phyloP scores from a whole-genome alignment of 2,113 vertebrate genomes.

The Puma concolor region DNA sequence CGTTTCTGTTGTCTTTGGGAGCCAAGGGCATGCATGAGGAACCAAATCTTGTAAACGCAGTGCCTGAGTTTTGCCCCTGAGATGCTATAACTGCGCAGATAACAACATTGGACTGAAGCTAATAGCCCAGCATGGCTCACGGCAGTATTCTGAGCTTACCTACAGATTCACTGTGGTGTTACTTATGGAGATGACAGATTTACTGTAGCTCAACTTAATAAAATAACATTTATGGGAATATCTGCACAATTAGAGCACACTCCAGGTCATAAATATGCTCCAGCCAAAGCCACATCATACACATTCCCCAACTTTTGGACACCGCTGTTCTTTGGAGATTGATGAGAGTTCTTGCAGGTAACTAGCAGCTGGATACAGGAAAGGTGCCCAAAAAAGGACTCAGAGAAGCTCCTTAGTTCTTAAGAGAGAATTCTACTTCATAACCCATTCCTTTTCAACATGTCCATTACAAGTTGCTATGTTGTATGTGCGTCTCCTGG shows the following conservation, averaged over 20 bases:
- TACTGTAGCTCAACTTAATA: slow-evolving; percentile 58
- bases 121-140: slow-evolving; percentile 50
- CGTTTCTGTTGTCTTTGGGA: background rate
- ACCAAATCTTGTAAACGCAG: background rate
- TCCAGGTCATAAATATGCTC: background rate
- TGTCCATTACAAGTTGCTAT: background rate
- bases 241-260: slow-evolving; percentile 52
- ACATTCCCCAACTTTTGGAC: fast-evolving
- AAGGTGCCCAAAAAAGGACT: background rate
- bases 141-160: background rate
- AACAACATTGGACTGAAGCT: fast-evolving
- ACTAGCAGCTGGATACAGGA: background rate
- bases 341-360: background rate
- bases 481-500: background rate
- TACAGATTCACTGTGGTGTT: slow-evolving; percentile 28
- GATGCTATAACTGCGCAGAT: background rate
- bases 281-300: background rate
- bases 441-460: background rate
- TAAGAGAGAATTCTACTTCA: background rate
- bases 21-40: background rate
- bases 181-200: slow-evolving; percentile 65
- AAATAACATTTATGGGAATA: slow-evolving; percentile 47
- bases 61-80: background rate
- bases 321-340: background rate
- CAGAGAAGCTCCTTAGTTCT: background rate